Percentiles rank a stretch among this genome's conserved stretches.
These are phyloP conservation scores for Danaus chrysippus DNA, from an alignment of 2,888 invertebrate genomes.

Conservation along the genomic window DNA sequence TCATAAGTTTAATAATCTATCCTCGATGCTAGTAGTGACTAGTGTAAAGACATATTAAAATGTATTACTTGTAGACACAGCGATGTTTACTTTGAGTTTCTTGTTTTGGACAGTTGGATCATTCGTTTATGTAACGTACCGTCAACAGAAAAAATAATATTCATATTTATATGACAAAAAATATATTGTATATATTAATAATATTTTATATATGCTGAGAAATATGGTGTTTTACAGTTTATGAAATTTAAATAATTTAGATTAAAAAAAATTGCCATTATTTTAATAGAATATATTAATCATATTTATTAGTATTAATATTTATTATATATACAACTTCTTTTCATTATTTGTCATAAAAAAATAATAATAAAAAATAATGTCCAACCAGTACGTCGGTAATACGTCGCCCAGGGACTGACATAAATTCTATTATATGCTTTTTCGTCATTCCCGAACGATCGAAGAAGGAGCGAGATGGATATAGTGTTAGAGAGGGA, in stretches of 20 bases:
- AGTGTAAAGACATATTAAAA: background rate
- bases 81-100: conserved; percentile 54
- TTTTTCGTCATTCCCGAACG: conserved; percentile 74
- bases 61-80: conserved; percentile 25
- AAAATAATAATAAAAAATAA: conserved; percentile 25
- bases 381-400: conserved; percentile 48
- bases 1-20: too few species aligned
- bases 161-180: background rate
- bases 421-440: conserved; percentile 76
- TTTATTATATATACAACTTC: conserved; percentile 20
- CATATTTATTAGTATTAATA: too few species aligned
- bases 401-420: conserved; percentile 42
- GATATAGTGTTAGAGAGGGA: conserved; percentile 25
- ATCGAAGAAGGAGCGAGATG: conserved; percentile 64
- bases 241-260: too few species aligned
- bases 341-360: conserved; percentile 1
- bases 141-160: conserved; percentile 38
- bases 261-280: too few species aligned
- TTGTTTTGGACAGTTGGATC: conserved; percentile 59
- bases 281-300: too few species aligned
- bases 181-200: background rate
- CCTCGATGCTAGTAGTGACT: background rate
- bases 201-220: too few species aligned
- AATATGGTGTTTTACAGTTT: too few species aligned
- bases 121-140: conserved; percentile 46